phyloP scores from a whole-genome alignment of 2,113 vertebrate species.

The Eulacestoma nigropectus region DNA sequence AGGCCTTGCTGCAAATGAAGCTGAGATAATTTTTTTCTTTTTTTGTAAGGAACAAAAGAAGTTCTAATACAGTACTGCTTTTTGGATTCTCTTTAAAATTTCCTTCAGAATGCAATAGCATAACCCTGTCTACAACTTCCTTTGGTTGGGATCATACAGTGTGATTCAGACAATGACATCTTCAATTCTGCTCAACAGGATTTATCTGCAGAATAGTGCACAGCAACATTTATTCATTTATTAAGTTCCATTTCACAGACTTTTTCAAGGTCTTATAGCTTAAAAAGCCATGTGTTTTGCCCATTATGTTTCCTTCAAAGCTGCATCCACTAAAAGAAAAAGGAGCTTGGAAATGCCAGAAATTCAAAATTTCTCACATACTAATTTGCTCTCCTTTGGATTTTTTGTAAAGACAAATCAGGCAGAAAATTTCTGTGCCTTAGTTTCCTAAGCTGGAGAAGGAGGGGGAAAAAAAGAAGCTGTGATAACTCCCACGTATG shows the following conservation, averaged over 20 bases:
- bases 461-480: not conserved
- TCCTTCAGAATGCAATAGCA: not conserved
- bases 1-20: not conserved
- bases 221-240: slow-evolving; percentile 19
- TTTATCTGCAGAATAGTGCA: not conserved
- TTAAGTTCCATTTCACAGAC: slow-evolving; percentile 5
- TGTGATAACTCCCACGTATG: slow-evolving; percentile 29
- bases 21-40: not conserved
- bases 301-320: slow-evolving; percentile 40
- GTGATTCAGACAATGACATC: slow-evolving; percentile 1
- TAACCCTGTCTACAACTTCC: not conserved
- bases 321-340: slow-evolving; percentile 7
- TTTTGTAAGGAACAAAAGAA: not conserved
- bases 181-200: not conserved
- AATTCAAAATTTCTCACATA: slow-evolving; percentile 38
- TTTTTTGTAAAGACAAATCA: slow-evolving; percentile 50
- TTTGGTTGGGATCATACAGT: not conserved
- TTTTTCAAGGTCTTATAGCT: not conserved
- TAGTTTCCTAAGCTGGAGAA: slow-evolving; percentile 60
- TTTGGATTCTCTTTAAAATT: slow-evolving; percentile 10
- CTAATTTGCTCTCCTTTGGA: slow-evolving; percentile 34
- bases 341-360: slow-evolving; percentile 30
- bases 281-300: slow-evolving; percentile 12
- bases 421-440: slow-evolving; percentile 26
- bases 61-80: not conserved